Conservation (phyloP, 2,113 vertebrate genomes). For the Genyomyrus donnyi region DNA sequence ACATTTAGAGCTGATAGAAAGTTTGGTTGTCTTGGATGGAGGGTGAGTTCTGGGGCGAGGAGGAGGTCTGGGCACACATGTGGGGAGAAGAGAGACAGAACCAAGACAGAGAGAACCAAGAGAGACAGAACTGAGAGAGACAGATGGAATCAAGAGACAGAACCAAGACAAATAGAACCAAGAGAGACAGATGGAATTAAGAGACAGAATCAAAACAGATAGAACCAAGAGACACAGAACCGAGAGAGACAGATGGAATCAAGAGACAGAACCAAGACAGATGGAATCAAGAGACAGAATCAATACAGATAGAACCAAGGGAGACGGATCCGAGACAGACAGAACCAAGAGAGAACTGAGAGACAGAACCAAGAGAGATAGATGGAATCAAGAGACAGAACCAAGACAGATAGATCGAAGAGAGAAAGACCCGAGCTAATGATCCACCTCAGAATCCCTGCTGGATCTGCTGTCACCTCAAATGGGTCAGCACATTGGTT, state of each 20-base stretch:
- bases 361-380: no score
- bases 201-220: no score
- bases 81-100: not conserved
- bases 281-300: not conserved
- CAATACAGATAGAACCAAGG: not conserved
- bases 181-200: no score
- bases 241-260: no score
- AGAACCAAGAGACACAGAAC: no score
- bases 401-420: not conserved
- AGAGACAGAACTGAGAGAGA: no score
- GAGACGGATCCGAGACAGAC: not conserved
- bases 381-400: no score
- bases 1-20: conserved; percentile 7
- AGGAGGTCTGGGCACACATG: not conserved
- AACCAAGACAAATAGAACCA: no score
- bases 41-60: not conserved
- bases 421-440: not conserved
- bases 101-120: no score
- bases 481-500: not conserved
- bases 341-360: no score
- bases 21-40: conserved; percentile 2
- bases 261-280: no score
- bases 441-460: not conserved
- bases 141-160: no score
- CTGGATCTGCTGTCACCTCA: not conserved